Evolutionary conservation across 1,140 invertebrate species (phyloP).

Genomic region (Parasteatoda tepidariorum): DNA sequence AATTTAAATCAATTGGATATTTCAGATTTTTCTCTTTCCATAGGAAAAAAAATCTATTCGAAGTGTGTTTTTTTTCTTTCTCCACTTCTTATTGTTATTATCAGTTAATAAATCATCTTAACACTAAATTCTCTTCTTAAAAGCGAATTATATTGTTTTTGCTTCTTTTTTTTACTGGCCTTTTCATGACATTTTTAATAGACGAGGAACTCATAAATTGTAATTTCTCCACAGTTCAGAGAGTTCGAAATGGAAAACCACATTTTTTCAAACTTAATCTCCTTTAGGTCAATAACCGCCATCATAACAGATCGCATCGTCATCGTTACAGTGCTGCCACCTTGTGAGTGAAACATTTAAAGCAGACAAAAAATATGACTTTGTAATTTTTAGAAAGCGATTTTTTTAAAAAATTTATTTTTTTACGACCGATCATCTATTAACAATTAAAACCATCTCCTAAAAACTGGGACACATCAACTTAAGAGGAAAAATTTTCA

Average conservation of each 20-base stretch:
- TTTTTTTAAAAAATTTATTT: background rate
- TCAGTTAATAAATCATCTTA: no score
- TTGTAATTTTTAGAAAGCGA: background rate
- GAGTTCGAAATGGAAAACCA: slow-evolving; percentile 24
- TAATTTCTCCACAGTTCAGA: background rate
- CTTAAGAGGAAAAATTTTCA: background rate
- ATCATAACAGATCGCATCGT: background rate
- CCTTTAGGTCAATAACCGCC: slow-evolving; percentile 7
- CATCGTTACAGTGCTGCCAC: background rate
- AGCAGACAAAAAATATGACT: background rate
- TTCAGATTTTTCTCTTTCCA: no score
- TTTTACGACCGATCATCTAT: background rate
- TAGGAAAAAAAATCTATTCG: no score
- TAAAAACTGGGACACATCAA: background rate
- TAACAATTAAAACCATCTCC: background rate
- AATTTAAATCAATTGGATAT: no score
- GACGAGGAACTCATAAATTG: slow-evolving; percentile 5
- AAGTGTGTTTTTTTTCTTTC: no score
- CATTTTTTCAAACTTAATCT: background rate
- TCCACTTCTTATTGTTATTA: no score
- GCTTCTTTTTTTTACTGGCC: background rate
- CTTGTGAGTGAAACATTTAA: background rate
- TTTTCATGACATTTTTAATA: background rate
- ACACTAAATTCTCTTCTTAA: no score
- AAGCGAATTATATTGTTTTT: background rate